A percentile compares a stretch with the other conserved stretches of the same genome.
phyloP scores from a whole-genome alignment of 1,140 invertebrate species.

The Bombus turneri region DNA sequence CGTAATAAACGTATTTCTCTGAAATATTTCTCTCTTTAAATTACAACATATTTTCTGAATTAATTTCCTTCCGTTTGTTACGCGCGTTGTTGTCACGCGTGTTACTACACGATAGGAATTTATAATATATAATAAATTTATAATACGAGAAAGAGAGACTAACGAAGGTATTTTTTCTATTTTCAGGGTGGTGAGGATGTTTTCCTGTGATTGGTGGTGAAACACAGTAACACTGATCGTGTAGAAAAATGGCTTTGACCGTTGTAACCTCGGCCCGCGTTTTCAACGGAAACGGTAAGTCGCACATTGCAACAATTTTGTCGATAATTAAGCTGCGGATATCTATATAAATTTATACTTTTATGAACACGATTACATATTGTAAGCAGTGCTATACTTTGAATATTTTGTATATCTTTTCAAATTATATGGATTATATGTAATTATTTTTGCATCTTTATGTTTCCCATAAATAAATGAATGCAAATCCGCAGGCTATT shows the following conservation, averaged over 20 bases:
- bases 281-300: slow-evolving; percentile 77
- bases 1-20: background rate
- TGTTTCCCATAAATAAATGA: too few species aligned
- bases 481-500: too few species aligned
- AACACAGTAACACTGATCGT: slow-evolving; percentile 4
- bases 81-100: too few species aligned
- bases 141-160: background rate
- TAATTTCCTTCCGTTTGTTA: background rate
- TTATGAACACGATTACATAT: too few species aligned
- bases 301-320: background rate
- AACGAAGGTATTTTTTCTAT: background rate
- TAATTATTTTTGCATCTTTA: too few species aligned
- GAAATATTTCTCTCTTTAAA: too few species aligned
- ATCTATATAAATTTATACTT: too few species aligned
- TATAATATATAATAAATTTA: too few species aligned
- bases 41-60: background rate
- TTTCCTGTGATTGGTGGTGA: slow-evolving; percentile 31
- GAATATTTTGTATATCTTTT: too few species aligned
- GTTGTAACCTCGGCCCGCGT: slow-evolving; percentile 72
- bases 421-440: too few species aligned
- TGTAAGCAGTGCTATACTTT: too few species aligned
- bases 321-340: background rate
- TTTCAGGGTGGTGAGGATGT: slow-evolving; percentile 59
- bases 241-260: slow-evolving; percentile 70
- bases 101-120: too few species aligned